phyloP scores from a whole-genome alignment of 2,888 invertebrate genomes.

The Tipula helvola region DNA sequence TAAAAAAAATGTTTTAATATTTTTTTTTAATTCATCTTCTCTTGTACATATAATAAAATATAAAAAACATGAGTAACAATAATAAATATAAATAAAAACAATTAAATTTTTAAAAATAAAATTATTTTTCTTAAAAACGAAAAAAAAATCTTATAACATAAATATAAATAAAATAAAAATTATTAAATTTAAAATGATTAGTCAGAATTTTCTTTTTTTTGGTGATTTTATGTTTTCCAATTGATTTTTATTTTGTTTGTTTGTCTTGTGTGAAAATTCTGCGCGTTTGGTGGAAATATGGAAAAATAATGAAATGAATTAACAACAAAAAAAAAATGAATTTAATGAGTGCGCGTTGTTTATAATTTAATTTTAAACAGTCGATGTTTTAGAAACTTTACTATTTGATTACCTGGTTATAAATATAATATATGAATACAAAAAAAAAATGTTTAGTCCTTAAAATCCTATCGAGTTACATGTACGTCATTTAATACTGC shows the following conservation, averaged over 20 bases:
- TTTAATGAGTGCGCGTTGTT: neutral
- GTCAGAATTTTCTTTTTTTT: neutral
- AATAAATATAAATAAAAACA: neutral
- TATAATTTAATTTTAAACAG: neutral
- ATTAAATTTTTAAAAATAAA: neutral
- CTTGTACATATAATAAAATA: neutral
- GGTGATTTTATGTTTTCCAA: neutral
- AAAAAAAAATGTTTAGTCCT: neutral
- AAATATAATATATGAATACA: neutral
- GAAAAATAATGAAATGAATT: neutral
- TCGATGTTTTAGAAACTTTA: neutral
- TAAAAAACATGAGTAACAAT: neutral
- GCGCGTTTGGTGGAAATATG: neutral
- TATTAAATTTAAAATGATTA: neutral
- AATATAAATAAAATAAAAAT: slow-evolving; percentile 4
- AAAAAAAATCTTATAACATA: neutral
- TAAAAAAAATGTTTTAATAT: neutral
- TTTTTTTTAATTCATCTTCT: neutral
- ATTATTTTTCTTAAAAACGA: neutral
- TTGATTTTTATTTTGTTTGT: neutral
- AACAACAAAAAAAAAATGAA: neutral
- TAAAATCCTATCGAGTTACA: neutral
- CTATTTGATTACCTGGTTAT: neutral
- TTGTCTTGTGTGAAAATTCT: neutral
- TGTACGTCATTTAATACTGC: slow-evolving; percentile 1